Base-by-base conservation (phyloP, 2,113 vertebrate species). In the Coptodon rendalli region DNA sequence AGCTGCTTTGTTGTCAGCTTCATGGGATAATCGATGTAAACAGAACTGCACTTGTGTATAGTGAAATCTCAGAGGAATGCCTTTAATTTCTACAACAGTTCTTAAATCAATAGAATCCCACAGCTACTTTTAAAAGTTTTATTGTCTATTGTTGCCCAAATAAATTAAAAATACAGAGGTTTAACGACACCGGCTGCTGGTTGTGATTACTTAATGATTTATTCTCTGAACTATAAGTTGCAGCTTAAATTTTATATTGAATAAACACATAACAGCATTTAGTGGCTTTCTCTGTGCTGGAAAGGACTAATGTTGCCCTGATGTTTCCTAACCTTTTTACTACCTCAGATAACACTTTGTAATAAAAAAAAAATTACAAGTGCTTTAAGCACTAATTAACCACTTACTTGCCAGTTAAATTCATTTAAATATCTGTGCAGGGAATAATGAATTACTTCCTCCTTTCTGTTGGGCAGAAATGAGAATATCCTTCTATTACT, bases 371-470 rank as follows among this genome's bases (percentile, higher is more conserved):
- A 80, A 61, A 89, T 89, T 86, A 87, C 78, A 83, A 84, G 16
- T 73, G 45, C 40, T 89, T 85, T 40, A 80, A 85, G 78, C 61
- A 68, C 81, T 87, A 83, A 87, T 93, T 90, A 93, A 94, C 81
- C 54, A 86, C 61, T 89, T 86, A 81, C 14, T 87, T 79, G 40
- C 90, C 89, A 87, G n/a, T 88, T 50, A 76, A 45, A 83, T 89
- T 43, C 43, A 86, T 91, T 89, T 40, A 91, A 90, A 86, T 50
- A 48, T 24, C 45, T 76, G 43, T 85, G 66, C 63, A 83, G 63
- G 83, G 87, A 78, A 87, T 90, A 84, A 93, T 91, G 85, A 87
- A 84, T 93, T 87, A 71, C 52, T 71, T 36, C 68, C 54, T 84
- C 34, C 48, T 89, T 90, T 80, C 78, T 88, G 27, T 76, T 19